These are phyloP conservation scores for Dasypogon diadema DNA, from an alignment of 2,888 invertebrate genomes.

Conservation along the genomic window DNA sequence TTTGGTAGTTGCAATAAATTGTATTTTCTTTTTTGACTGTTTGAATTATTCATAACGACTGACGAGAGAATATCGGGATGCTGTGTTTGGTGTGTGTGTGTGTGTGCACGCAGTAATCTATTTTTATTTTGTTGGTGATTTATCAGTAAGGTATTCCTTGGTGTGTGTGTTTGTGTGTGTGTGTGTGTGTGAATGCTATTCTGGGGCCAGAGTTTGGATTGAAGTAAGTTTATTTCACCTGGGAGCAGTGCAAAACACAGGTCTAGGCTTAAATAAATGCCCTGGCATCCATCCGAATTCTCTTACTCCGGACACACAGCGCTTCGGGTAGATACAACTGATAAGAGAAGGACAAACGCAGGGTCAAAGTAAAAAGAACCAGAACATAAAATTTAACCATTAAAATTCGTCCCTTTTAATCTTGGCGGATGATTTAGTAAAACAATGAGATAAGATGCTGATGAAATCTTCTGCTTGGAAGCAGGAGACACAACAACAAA, in stretches of 20 bases:
- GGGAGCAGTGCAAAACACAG: background rate
- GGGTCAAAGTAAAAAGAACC: conserved; percentile 5
- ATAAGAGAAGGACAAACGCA: background rate
- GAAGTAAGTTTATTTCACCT: no score
- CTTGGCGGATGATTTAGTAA: conserved; percentile 51
- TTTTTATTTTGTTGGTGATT: background rate
- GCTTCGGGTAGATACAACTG: background rate
- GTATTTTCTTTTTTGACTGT: background rate
- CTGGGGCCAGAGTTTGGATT: no score
- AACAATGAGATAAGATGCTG: conserved; percentile 33
- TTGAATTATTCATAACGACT: conserved; percentile 14
- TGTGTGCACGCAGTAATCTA: background rate
- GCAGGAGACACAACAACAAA: conserved; percentile 7
- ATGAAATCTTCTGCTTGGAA: conserved; percentile 31
- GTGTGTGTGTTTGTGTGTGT: no score
- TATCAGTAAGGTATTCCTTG: background rate
- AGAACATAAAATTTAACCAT: conserved; percentile 49
- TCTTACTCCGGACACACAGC: no score
- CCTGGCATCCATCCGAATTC: no score
- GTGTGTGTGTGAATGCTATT: background rate
- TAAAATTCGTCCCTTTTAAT: conserved; percentile 54
- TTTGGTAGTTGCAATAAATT: conserved; percentile 4
- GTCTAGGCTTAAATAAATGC: background rate
- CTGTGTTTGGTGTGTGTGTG: background rate
- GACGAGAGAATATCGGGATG: background rate